Base-by-base conservation (phyloP, 2,888 invertebrate genomes). In the Cerceris ruficornis region DNA sequence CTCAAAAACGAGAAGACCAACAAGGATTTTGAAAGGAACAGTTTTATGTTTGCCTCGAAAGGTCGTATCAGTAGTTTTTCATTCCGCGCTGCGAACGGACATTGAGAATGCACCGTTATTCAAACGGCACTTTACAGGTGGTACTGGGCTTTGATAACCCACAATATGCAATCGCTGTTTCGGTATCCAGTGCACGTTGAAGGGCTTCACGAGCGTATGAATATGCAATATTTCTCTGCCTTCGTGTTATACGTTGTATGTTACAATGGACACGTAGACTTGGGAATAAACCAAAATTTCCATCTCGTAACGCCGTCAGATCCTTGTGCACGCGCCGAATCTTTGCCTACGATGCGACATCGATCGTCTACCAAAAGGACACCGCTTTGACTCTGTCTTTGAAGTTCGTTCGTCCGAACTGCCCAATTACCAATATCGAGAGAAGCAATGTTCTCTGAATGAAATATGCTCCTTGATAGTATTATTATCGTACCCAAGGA, bases 141-240 rank as follows among this genome's bases (percentile, higher is more conserved):
- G 68, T 70, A 64, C 67, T 43, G 69, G 6, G 57, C 69, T 75
- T 81, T 76, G 83, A 83, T 79, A 83, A 81, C 69, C 70, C 54
- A 68, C 81, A 75, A 76, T 81, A 76, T 74, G 83, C 73, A 76
- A 83, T 83, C 78, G 81, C 69, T 60, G 70, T 79, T 81, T 76
- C 52, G 69, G 71, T 74, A 79, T 75, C 70, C 73, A 61, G 52
- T 67, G 57, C 43, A 69, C 69, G 79, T 83, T 80, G 78, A 69
- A 60, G 81, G 65, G 78, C 75, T 81, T 83, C 83, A 17, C 77
- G 62, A 65, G 43, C 58, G 74, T 75, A 83, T 81, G 81, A 81
- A 83, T 83, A 81, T 81, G 79, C 79, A 83, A 83, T 83, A 80
- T 74, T 83, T 79, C 74, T 77, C 70, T 59, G 77, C 79, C 72